Conservation (phyloP, 2,113 vertebrate species). For the Anhinga anhinga region DNA sequence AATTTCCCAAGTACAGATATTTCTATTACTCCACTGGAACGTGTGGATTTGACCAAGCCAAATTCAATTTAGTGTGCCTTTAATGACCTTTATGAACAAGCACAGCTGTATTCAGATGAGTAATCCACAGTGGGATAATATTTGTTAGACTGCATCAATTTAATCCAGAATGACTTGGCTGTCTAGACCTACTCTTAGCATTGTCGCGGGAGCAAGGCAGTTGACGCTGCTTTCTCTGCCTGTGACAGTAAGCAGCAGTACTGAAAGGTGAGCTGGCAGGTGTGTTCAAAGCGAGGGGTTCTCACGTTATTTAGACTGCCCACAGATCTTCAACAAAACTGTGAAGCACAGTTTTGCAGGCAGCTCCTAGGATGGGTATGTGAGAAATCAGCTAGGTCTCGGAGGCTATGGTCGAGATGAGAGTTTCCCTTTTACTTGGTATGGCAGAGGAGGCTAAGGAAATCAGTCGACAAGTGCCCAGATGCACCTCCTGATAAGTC, state of each 20-base stretch:
- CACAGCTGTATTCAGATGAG: neutral
- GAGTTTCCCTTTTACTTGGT: neutral
- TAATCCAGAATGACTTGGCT: neutral
- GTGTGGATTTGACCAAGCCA: neutral
- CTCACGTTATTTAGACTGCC: no score
- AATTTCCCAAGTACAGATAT: rapidly evolving
- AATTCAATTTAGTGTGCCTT: neutral
- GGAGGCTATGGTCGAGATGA: neutral
- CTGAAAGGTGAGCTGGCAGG: neutral
- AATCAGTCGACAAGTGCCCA: neutral
- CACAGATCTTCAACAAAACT: neutral
- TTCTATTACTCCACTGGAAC: neutral
- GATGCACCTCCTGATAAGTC: neutral
- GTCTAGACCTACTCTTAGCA: neutral
- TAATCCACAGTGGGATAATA: neutral
- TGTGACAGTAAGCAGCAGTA: neutral
- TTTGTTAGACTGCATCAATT: neutral
- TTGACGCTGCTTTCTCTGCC: neutral
- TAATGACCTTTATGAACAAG: neutral
- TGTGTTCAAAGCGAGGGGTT: no score
- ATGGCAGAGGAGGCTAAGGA: neutral
- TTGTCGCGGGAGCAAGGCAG: neutral
- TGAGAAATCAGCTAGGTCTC: neutral
- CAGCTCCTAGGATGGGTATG: neutral
- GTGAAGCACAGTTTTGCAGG: neutral